phyloP scores from a whole-genome alignment of 2,888 invertebrate genomes.

The Hyposoter didymator region DNA sequence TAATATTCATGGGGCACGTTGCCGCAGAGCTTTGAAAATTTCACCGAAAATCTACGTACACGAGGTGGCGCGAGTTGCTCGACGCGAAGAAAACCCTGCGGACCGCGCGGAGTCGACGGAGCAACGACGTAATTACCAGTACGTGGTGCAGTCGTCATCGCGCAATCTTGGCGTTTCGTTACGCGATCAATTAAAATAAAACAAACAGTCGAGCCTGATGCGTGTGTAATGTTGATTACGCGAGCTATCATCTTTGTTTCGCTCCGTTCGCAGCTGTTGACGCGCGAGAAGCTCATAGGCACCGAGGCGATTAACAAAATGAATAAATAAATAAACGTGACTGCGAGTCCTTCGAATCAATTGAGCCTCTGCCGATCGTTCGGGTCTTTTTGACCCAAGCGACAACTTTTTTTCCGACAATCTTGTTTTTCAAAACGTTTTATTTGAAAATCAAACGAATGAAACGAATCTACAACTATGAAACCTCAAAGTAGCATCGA shows the following conservation, averaged over 20 bases:
- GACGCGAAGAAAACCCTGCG: background rate
- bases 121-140: background rate
- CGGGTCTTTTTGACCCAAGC: too few relatives aligned
- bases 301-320: background rate
- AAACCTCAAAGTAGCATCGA: too few relatives aligned
- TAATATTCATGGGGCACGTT: background rate
- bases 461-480: too few relatives aligned
- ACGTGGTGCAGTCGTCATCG: constrained; percentile 4
- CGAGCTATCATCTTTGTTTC: background rate
- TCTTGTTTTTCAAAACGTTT: too few relatives aligned
- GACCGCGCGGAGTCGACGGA: background rate
- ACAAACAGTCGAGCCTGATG: constrained; percentile 27
- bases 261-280: constrained; percentile 19
- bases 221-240: constrained; percentile 62
- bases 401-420: too few relatives aligned
- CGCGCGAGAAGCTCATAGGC: background rate
- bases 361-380: too few relatives aligned
- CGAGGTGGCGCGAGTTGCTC: background rate
- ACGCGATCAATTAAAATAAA: constrained; percentile 60
- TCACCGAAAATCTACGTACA: background rate
- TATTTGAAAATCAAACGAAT: too few relatives aligned
- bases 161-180: constrained; percentile 31
- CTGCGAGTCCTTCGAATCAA: background rate
- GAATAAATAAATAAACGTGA: too few relatives aligned
- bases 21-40: background rate